These are phyloP conservation scores for Nomada lathburiana DNA, from an alignment of 2,888 invertebrate species.

Conservation along the genomic window DNA sequence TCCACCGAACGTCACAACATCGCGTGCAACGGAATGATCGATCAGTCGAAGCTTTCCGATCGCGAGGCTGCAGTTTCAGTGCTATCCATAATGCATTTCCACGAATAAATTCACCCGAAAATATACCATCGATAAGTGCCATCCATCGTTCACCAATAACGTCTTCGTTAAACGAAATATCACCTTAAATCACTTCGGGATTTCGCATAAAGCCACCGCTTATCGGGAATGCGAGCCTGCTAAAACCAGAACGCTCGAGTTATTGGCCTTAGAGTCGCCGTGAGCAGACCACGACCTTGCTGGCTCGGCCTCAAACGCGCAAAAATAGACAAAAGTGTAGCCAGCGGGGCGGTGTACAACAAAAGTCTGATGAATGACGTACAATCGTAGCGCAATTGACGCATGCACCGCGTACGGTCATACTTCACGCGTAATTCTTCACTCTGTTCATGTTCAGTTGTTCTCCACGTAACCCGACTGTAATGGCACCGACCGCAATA, in stretches of 20 bases:
- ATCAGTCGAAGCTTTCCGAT: background rate
- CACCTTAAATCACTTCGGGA: constrained; percentile 7
- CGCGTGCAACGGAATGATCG: background rate
- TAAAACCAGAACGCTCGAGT: constrained; percentile 60
- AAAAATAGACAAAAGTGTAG: constrained; percentile 59
- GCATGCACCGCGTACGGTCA: background rate
- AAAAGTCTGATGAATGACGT: constrained; percentile 47
- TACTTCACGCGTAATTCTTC: background rate
- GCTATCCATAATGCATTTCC: background rate
- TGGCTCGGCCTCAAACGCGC: constrained; percentile 42
- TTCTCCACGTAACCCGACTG: background rate
- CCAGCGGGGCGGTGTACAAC: constrained; percentile 7
- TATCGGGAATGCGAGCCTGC: constrained; percentile 43
- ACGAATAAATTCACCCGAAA: background rate
- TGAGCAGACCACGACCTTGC: constrained; percentile 56
- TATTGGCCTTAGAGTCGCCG: constrained; percentile 56
- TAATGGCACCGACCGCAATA: background rate
- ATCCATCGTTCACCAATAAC: background rate
- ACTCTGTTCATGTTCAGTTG: background rate
- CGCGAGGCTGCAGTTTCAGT: background rate
- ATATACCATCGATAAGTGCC: background rate
- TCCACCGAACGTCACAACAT: background rate
- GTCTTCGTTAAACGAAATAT: background rate
- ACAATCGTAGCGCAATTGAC: constrained; percentile 2
- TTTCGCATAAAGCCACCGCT: constrained; percentile 12